Evolutionary conservation across 2,113 vertebrate genomes (phyloP), one percentile per base, ranked within the genome.

Genomic region (Neodontobutis hainanensis): DNA sequence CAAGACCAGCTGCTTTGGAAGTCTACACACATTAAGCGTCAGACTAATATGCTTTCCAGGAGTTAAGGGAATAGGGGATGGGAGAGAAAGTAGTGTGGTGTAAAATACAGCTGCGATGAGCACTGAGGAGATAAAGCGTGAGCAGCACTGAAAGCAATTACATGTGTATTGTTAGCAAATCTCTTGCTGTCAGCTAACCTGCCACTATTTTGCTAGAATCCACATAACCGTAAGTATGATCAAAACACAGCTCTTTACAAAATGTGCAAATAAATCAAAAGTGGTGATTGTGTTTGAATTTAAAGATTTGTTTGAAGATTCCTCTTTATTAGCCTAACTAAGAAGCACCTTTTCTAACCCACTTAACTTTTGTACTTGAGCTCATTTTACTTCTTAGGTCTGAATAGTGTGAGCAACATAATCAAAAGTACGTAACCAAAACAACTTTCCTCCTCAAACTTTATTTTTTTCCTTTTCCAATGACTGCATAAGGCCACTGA

Each of bases 91-190:
- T 27, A 62, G 62, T 42, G 68, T 59, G 57, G 57, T 47, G 63
- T 83, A 76, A 83, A 84, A 82, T 83, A 78, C 88, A 88, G 88
- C 88, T 89, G 87, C 82, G 81, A 69, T 9, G 68, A 81, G 84
- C 82, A 58, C 47, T 11, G 58, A 58, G 74, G 83, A 89, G 90
- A 91, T 89, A 89, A 91, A 89, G 78, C 74, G 15, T 16, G 67
- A 84, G 63, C 76, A 80, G 82, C 84, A 61, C 73, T 83, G 77
- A 82, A 89, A 87, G 86, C 78, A 88, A 89, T 91, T 88, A 89
- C 85, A 87, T 70, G 75, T 81, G 86, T 77, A 88, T 89, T 89
- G 90, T 91, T 89, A 85, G 48, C 70, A 76, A 85, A 89, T 88
- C 73, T 83, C 65, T 68, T 40, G 75, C 83, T 79, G 87, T 85